A percentile compares a stretch with the other conserved stretches of the same genome.
Conservation (phyloP, 2,797 vertebrate genomes). For the Cheirogaleus major region DNA sequence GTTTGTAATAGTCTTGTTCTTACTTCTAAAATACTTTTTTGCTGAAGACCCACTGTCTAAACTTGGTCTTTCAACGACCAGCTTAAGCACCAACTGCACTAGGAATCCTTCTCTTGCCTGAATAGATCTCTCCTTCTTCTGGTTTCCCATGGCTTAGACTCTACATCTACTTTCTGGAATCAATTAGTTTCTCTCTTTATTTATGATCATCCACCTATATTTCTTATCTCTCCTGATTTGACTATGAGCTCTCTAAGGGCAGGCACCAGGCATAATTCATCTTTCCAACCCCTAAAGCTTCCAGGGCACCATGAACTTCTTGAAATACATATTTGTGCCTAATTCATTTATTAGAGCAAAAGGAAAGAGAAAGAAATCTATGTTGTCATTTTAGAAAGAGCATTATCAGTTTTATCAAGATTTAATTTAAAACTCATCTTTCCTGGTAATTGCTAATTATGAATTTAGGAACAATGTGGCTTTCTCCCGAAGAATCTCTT, state of each 20-base stretch:
- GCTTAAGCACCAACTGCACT: neutral
- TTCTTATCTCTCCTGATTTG: neutral
- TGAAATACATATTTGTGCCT: neutral
- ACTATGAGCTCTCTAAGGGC: neutral
- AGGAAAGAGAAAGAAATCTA: neutral
- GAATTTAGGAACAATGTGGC: neutral
- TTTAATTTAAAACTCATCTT: constrained; percentile 6
- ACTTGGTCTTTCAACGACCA: neutral
- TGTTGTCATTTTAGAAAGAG: neutral
- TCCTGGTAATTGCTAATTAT: neutral
- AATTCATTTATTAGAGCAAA: neutral
- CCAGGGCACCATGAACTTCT: neutral
- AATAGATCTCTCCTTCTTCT: neutral
- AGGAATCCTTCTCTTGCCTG: neutral
- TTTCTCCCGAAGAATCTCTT: neutral
- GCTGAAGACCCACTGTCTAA: neutral
- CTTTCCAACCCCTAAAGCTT: neutral
- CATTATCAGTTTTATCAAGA: neutral
- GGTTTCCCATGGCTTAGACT: neutral
- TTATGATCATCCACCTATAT: neutral
- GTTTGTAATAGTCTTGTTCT: neutral
- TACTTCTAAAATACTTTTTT: neutral
- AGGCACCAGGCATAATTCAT: neutral
- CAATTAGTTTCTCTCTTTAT: neutral
- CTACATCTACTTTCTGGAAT: neutral